These are phyloP conservation scores for Trachymyrmex septentrionalis DNA, from an alignment of 1,140 invertebrate genomes.

Conservation along the genomic window DNA sequence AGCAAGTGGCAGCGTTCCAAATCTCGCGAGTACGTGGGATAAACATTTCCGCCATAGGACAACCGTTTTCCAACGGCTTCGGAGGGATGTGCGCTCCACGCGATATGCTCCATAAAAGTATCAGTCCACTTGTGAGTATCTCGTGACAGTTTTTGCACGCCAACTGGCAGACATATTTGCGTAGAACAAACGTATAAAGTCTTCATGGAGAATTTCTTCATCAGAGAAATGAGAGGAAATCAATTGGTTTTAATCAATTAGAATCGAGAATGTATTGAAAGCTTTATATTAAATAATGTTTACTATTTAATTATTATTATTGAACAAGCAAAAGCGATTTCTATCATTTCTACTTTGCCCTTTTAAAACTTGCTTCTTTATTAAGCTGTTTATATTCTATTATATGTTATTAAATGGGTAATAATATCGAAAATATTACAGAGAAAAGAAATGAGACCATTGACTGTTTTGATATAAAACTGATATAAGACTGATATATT, in stretches of 20 bases:
- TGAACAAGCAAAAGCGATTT: neutral
- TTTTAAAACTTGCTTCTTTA: neutral
- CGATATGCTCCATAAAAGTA: constrained; percentile 46
- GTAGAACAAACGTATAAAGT: neutral
- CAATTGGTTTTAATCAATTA: neutral
- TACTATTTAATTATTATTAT: constrained; percentile 11
- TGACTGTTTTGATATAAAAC: neutral
- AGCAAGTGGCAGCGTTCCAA: constrained; percentile 85
- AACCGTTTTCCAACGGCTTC: constrained; percentile 64
- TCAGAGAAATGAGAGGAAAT: constrained; percentile 16
- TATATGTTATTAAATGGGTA: neutral
- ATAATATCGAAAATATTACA: neutral
- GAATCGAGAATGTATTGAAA: too few relatives aligned
- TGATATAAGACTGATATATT: too few relatives aligned
- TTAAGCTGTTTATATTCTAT: neutral
- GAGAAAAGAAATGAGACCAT: neutral
- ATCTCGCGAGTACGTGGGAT: constrained; percentile 80
- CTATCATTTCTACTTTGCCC: neutral
- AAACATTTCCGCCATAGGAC: constrained; percentile 81
- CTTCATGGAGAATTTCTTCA: neutral
- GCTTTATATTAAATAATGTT: constrained; percentile 3
- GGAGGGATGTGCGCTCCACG: constrained; percentile 34
- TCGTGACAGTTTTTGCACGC: constrained; percentile 10
- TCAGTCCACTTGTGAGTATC: constrained; percentile 22
- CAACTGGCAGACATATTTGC: constrained; percentile 14